Evolutionary conservation across 35 echinoderm and acorn worm species (phyloP).

Genomic region (Lytechinus variegatus): DNA sequence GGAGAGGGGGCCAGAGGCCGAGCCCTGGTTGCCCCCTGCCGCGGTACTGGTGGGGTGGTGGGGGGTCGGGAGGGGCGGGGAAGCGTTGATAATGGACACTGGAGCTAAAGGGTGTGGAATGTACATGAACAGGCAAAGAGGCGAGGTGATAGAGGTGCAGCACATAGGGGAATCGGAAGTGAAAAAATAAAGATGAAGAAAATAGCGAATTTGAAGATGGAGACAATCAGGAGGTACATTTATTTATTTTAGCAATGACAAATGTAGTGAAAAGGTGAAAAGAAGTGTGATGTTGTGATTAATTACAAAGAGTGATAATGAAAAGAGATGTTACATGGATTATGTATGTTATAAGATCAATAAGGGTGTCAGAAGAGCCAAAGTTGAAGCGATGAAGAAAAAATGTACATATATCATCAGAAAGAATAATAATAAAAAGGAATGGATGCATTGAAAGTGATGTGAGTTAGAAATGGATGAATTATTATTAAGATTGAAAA

Average conservation of each 20-base stretch:
- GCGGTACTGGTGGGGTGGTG: slow-evolving; percentile 48
- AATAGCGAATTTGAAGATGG: background rate
- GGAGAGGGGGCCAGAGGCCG: slow-evolving; percentile 62
- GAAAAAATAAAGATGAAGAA: background rate
- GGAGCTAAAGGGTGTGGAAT: background rate
- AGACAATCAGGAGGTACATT: background rate
- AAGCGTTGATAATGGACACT: slow-evolving; percentile 70
- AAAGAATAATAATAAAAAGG: background rate
- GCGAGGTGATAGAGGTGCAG: background rate
- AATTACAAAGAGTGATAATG: background rate
- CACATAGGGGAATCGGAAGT: background rate
- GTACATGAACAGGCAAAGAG: background rate
- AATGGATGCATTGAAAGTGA: background rate
- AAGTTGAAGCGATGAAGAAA: background rate
- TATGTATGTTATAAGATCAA: background rate
- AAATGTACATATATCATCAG: background rate
- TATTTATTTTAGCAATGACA: background rate
- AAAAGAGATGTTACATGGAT: background rate
- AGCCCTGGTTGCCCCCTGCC: background rate
- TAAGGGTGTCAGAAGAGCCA: background rate
- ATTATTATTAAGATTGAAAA: background rate
- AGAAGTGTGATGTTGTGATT: background rate
- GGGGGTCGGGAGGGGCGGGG: slow-evolving; percentile 64
- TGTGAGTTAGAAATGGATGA: background rate
- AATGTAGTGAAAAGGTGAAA: background rate